Evolutionary conservation across 2,888 invertebrate genomes (phyloP), one percentile per base, ranked within the genome.

Genomic region (Eristalinus sepulchralis): DNA sequence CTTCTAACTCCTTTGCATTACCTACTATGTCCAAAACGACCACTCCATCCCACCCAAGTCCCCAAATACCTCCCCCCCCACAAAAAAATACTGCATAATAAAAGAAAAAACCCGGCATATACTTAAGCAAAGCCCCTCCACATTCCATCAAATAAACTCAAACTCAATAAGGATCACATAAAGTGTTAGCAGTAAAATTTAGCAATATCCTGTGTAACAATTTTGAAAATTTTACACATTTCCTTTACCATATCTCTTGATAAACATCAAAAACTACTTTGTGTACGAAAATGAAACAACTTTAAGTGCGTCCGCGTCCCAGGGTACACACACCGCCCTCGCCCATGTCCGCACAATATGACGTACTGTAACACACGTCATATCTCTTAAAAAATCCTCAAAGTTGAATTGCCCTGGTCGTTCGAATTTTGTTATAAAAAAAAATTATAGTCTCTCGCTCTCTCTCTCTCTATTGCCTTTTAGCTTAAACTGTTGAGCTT

Each of bases 401-500:
- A 57, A 57, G 24, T 57, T 22, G 24, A 57, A 57, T 57, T 57
- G 22, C 57, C 24, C 4, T 57, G 24, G 11, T 53, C 47, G 66
- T 53, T 67, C 27, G 17, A 47, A 53, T 47, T 47, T 53, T 57
- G 22, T 17, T 31, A 27, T 53, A 47, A 27, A 47, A 53, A n/a
- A 66, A 67, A 67, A 53, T 67, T 53, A 67, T 53, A 67, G 66
- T 53, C 24, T 2, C 5, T 27, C n/a, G n/a, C 27, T 27, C 27
- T 5, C 27, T 27, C 27, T 57, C 22, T 5, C 57, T 17, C 4
- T 66, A 31, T 31, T 11, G 64, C 64, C 39, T 64, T 39, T 64
- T 57, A 22, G 27, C 24, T 67, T 67, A 67, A 67, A 67, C 66
- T 53, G 66, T 67, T 67, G 47, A 67, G 27, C 66, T 53, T 67